phyloP scores from a whole-genome alignment of 92 coral and sea anemone species.

The Epizoanthus scotinus region DNA sequence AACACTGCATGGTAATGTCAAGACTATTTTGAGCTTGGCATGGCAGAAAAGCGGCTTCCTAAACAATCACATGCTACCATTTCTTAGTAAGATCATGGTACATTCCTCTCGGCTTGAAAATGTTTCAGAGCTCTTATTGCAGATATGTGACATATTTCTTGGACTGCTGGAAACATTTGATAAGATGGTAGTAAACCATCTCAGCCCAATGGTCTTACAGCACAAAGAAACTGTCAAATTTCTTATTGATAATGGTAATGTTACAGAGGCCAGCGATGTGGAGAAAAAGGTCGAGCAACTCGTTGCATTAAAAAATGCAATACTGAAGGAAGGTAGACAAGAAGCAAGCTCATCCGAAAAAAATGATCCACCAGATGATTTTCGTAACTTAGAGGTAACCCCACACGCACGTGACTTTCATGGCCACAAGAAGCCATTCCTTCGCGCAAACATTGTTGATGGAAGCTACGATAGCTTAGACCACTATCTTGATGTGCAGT shows the following conservation, averaged over 20 bases:
- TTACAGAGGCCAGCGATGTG: conserved; percentile 43
- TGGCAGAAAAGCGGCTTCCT: conserved; percentile 32
- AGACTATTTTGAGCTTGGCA: conserved; percentile 12
- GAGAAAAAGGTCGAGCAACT: conserved; percentile 43
- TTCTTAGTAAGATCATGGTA: conserved; percentile 15
- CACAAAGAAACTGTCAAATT: conserved; percentile 40
- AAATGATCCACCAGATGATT: conserved; percentile 76
- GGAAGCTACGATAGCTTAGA: conserved; percentile 60
- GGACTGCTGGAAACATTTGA: conserved; percentile 45
- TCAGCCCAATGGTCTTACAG: conserved; percentile 63
- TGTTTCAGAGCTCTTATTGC: conserved; percentile 20
- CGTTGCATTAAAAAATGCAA: conserved; percentile 47
- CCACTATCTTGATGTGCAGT: conserved; percentile 95
- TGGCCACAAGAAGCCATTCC: conserved; percentile 60
- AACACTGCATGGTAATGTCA: background rate
- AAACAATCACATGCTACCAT: conserved; percentile 16
- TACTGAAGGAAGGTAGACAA: conserved; percentile 27
- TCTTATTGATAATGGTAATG: conserved; percentile 26
- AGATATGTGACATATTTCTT: conserved; percentile 39
- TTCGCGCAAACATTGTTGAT: conserved; percentile 75
- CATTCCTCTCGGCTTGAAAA: conserved; percentile 18
- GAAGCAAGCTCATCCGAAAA: conserved; percentile 24
- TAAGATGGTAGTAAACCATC: conserved; percentile 29
- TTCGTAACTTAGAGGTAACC: conserved; percentile 65
- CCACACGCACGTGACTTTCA: conserved; percentile 74